Evolutionary conservation across 2,797 vertebrate genomes (phyloP).

Genomic region (Helicolenus hilgendorfi): DNA sequence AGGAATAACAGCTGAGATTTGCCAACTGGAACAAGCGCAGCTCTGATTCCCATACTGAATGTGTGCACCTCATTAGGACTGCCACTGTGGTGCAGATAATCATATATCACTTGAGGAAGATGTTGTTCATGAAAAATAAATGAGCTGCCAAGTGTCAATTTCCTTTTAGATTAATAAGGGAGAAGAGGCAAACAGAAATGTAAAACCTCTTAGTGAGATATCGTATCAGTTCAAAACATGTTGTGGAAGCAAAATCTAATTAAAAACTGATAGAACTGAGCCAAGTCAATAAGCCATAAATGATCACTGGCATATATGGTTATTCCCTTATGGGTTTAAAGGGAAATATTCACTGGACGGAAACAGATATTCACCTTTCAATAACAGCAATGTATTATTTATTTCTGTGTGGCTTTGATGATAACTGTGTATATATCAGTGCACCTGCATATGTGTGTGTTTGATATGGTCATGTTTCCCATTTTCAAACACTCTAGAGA

Average conservation of each 20-base stretch:
- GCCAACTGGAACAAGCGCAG: neutral
- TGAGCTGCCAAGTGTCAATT: neutral
- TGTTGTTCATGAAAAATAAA: neutral
- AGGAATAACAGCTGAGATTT: conserved; percentile 5
- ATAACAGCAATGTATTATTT: neutral
- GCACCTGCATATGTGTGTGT: neutral
- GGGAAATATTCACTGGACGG: neutral
- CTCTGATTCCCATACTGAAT: conserved; percentile 10
- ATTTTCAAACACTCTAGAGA: conserved; percentile 13
- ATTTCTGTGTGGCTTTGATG: neutral
- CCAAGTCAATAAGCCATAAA: neutral
- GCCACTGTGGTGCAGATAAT: neutral
- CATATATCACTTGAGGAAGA: neutral
- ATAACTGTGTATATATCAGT: neutral
- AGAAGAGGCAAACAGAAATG: neutral
- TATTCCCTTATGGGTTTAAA: neutral
- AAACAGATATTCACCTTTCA: neutral
- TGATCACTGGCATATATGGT: neutral
- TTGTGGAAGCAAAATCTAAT: neutral
- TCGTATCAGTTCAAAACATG: neutral
- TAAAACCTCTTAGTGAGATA: neutral
- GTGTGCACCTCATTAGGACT: neutral
- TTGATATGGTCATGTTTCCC: neutral
- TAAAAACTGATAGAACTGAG: neutral
- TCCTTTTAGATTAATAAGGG: neutral